Base-by-base conservation (phyloP, 1,140 invertebrate genomes). In the Sycophila sp. region DNA sequence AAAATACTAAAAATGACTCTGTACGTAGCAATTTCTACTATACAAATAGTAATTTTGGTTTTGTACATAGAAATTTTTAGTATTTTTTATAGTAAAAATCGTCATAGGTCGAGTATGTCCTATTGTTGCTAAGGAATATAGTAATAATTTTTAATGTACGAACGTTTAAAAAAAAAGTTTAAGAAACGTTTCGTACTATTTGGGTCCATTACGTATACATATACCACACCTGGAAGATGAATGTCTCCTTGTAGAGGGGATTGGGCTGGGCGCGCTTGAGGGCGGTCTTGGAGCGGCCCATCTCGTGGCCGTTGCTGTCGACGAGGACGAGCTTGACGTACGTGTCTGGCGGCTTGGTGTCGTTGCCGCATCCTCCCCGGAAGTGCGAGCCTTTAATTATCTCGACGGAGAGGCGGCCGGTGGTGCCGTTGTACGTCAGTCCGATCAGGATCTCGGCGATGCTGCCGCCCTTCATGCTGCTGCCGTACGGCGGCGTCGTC, bases 161-260 rank as follows among this genome's bases (percentile, higher is more conserved):
- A n/a, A n/a, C n/a, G n/a, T n/a, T n/a, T n/a, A n/a, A n/a, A n/a
- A n/a, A n/a, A n/a, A n/a, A n/a, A n/a, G n/a, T n/a, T n/a, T n/a
- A n/a, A n/a, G n/a, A n/a, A n/a, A n/a, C n/a, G n/a, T n/a, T n/a
- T n/a, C n/a, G n/a, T n/a, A n/a, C n/a, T n/a, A n/a, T n/a, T n/a
- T n/a, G n/a, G n/a, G n/a, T n/a, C n/a, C n/a, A n/a, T n/a, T n/a
- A n/a, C n/a, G n/a, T n/a, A n/a, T n/a, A n/a, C n/a, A n/a, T n/a
- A n/a, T n/a, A n/a, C n/a, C n/a, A n/a, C 86, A 94, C 94, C 88
- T 97, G 96, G 87, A 98, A 98, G 84, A 97, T 93, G 84, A 98
- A 98, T 1, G 96, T 95, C 86, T 98, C 96, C 83, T 98, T 97
- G 81, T 96, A 98, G 8, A 97, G 89, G 42, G 96, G 96, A 88